Base-by-base conservation (phyloP, 2,797 vertebrate genomes). In the Catharus ustulatus region DNA sequence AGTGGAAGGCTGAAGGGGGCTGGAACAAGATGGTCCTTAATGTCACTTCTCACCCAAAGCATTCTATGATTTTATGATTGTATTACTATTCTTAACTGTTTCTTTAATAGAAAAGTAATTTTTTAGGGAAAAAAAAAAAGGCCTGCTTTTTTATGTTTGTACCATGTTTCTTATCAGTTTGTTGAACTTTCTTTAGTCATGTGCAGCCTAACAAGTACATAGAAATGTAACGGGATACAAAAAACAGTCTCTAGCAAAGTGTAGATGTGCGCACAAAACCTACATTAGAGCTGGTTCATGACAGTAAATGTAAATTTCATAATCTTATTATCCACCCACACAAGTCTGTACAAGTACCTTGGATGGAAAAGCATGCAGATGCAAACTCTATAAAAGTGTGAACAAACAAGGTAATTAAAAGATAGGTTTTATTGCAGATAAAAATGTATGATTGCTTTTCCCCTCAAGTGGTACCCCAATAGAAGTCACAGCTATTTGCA, bases 51-150 rank as follows among this genome's bases (percentile, higher is more conserved):
- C 54, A 22, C 30, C 14, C 40, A 46, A 49, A 68, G 7, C 27
- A 43, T 23, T 68, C 21, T 22, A 1, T 57, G 32, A 18, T n/a
- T 63, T 11, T 48, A 5, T 67, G 15, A 17, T 68, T 81, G 61
- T 75, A 61, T 68, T 21, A 61, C 86, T 87, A 78, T 89, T 91
- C 85, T 91, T 84, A 92, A 91, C 51, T 55, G 16, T 87, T 94
- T 89, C 10, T 93, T 96, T 97, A 94, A 94, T 95, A 91, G 59
- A 87, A 94, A 96, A 96, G 93, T 84, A 81, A 93, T 78, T 94
- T 96, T 51, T 87, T 94, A 82, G 81, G 94, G 34, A 51, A 9
- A 12, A 94, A 83, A 68, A 84, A 93, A 84, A 89, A 15, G 2
- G 18, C 46, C 43, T 76, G 55, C 55, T 96, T 93, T 74, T 59